phyloP scores from a whole-genome alignment of 2,888 invertebrate genomes.

The Notocelia uddmanniana region DNA sequence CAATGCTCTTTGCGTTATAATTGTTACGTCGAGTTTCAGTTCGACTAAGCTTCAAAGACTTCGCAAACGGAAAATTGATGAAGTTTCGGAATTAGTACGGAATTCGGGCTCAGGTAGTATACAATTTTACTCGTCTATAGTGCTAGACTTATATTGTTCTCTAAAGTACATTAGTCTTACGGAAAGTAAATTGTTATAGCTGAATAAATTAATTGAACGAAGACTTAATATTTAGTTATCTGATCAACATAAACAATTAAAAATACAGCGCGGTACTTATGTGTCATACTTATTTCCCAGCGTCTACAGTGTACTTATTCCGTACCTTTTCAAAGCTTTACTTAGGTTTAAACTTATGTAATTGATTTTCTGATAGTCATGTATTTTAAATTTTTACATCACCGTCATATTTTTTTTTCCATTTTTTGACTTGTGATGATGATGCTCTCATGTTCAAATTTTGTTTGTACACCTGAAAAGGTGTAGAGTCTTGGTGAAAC shows the following conservation, averaged over 20 bases:
- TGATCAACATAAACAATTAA: background rate
- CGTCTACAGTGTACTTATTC: too few species aligned
- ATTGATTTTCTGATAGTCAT: too few species aligned
- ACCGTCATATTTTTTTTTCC: too few species aligned
- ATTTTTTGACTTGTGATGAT: too few species aligned
- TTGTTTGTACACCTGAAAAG: too few species aligned
- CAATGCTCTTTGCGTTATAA: constrained; percentile 51
- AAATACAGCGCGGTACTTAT: too few species aligned
- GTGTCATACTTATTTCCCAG: too few species aligned
- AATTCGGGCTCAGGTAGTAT: constrained; percentile 41
- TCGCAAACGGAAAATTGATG: constrained; percentile 49
- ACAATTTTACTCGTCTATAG: constrained; percentile 13
- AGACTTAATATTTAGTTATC: background rate
- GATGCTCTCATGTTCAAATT: too few species aligned
- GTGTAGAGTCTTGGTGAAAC: too few species aligned
- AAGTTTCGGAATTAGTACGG: constrained; percentile 47
- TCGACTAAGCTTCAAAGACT: constrained; percentile 49
- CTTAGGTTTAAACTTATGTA: too few species aligned
- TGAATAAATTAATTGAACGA: background rate
- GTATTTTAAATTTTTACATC: too few species aligned
- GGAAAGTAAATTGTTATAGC: background rate
- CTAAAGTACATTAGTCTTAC: background rate
- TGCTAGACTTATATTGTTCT: background rate
- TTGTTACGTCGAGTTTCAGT: constrained; percentile 53
- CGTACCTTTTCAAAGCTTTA: too few species aligned